Evolutionary conservation across 2,797 vertebrate species (phyloP), one percentile per base, ranked within the genome.

Genomic region (Falco concolor): DNA sequence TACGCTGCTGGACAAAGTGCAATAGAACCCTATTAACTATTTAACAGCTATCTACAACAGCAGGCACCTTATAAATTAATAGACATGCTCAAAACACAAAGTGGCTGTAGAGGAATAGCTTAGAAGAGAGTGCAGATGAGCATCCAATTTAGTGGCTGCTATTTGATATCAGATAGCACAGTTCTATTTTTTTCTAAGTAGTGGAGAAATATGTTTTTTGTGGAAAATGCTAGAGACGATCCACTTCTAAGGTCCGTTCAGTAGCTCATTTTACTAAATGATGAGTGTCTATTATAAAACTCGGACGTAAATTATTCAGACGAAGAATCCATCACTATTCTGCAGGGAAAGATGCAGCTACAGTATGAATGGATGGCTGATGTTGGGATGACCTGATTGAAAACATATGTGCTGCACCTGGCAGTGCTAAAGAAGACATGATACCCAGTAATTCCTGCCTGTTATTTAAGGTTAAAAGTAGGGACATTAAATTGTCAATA

Each of bases 401-500:
- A 57, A 73, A 38, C 78, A 87, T 34, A 4, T 68, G 90, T 52
- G 52, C 93, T 69, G 92, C 95, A 95, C 93, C 95, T 95, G 94
- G 69, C 77, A 49, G 40, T 27, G 69, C 95, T 88, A 4, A 75
- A 50, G 77, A 19, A 42, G 90, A 75, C 80, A 93, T 87, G 88
- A 73, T 80, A 96, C 84, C 61, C 68, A 50, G 68, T 45, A 91
- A 95, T 93, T 89, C 90, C 80, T 87, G 77, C 81, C 49, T 92
- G 59, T 22, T 92, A 63, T 84, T 96, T 93, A 90, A 89, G 88
- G 90, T 91, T 93, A 84, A 88, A 90, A 90, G 83, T 57, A 68
- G 59, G 83, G 67, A 77, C 74, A 67, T 95, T 82, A 93, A 88
- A 67, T 87, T 94, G 88, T 82, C 88, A 91, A 93, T 95, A 93